Conservation (phyloP, 2,888 invertebrate species). For the Eulithis prunata region DNA sequence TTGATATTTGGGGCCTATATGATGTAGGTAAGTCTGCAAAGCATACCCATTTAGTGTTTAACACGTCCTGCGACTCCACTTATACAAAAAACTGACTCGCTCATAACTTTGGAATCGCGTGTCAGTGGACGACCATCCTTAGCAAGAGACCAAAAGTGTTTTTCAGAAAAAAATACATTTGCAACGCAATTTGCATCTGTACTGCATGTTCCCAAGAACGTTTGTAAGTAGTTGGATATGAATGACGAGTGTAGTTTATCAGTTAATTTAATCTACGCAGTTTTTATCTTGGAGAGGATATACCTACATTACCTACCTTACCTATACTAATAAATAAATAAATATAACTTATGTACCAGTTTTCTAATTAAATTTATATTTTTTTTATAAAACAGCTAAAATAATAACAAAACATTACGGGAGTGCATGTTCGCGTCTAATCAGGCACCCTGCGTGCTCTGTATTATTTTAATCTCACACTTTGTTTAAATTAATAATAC, state of each 20-base stretch:
- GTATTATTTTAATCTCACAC: conserved; percentile 56
- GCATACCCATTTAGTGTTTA: no score
- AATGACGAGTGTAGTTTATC: conserved; percentile 20
- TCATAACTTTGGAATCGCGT: neutral
- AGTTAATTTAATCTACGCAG: conserved; percentile 23
- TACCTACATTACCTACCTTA: neutral
- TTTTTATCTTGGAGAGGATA: conserved; percentile 5
- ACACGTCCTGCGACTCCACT: no score
- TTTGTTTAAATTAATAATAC: conserved; percentile 72
- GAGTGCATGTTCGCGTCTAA: conserved; percentile 40
- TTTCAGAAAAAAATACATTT: conserved; percentile 31
- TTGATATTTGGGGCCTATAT: no score
- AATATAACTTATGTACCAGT: no score
- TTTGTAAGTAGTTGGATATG: conserved; percentile 8
- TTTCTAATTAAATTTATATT: no score
- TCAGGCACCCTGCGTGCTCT: conserved; percentile 42
- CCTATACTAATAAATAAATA: no score
- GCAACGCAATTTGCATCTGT: conserved; percentile 28
- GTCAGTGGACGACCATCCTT: conserved; percentile 19
- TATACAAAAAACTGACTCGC: neutral
- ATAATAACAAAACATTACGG: conserved; percentile 8
- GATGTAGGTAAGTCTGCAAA: no score
- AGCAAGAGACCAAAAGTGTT: conserved; percentile 4
- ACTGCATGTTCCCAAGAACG: conserved; percentile 17
- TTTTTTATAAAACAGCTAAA: no score